Evolutionary conservation across 2,888 invertebrate genomes (phyloP).

Genomic region (Hydropsyche betteni): DNA sequence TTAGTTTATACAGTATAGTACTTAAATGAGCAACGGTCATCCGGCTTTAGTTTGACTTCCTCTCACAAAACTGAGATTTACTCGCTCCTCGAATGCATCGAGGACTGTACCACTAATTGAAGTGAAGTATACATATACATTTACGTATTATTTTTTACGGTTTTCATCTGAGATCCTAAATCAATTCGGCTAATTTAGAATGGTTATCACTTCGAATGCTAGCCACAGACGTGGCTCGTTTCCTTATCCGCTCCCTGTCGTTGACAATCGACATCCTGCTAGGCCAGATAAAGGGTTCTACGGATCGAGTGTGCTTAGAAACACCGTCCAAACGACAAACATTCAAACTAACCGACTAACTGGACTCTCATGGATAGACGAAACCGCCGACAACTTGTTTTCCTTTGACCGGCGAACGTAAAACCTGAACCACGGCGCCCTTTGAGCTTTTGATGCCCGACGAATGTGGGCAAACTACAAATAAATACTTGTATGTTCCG

Average conservation of each 20-base stretch:
- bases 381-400: slow-evolving; percentile 38
- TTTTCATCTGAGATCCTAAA: background rate
- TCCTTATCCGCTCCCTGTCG: slow-evolving; percentile 39
- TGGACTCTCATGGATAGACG: slow-evolving; percentile 33
- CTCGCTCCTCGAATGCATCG: slow-evolving; percentile 28
- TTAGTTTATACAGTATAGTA: background rate
- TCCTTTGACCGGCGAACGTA: slow-evolving; percentile 36
- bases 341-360: slow-evolving; percentile 42
- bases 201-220: background rate
- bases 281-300: slow-evolving; percentile 37
- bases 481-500: slow-evolving; percentile 24
- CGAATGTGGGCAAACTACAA: slow-evolving; percentile 39
- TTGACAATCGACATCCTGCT: slow-evolving; percentile 48
- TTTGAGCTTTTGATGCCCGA: slow-evolving; percentile 32
- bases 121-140: background rate
- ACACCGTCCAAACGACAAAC: slow-evolving; percentile 43
- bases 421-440: slow-evolving; percentile 19
- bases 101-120: no score
- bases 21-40: slow-evolving; percentile 39
- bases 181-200: background rate
- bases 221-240: background rate
- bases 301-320: slow-evolving; percentile 22
- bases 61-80: slow-evolving; percentile 47
- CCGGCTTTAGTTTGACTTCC: slow-evolving; percentile 44
- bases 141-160: background rate